These are phyloP conservation scores for Gambelia wislizenii DNA, from an alignment of 2,797 vertebrate species.

Conservation along the genomic window DNA sequence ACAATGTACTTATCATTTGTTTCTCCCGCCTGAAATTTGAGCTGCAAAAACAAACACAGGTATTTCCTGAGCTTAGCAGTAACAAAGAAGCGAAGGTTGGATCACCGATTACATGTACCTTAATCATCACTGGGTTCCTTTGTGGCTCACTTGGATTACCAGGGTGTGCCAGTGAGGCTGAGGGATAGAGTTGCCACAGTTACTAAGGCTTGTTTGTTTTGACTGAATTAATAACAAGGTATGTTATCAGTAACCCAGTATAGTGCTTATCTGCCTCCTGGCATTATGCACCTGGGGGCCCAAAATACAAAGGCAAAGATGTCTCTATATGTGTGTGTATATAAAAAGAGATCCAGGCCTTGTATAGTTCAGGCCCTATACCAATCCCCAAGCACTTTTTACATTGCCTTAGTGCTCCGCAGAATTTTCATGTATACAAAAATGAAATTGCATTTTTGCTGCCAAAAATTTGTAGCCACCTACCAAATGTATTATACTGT, in stretches of 20 bases:
- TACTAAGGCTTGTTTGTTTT: conserved; percentile 22
- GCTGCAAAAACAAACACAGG: not conserved
- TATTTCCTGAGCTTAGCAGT: not conserved
- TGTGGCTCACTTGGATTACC: conserved; percentile 15
- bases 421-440: too few species aligned
- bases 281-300: not conserved
- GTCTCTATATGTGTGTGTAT: not conserved
- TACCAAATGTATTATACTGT: too few species aligned
- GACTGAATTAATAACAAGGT: conserved; percentile 3
- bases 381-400: too few species aligned
- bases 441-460: too few species aligned
- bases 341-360: not conserved
- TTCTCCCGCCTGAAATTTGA: not conserved
- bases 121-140: conserved; percentile 20
- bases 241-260: not conserved
- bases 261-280: not conserved
- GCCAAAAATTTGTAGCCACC: too few species aligned
- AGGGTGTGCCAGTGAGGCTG: conserved; percentile 23
- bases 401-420: too few species aligned
- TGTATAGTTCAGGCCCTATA: not conserved
- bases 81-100: not conserved
- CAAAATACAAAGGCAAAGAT: not conserved
- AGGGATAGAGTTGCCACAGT: conserved; percentile 7
- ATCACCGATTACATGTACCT: conserved; percentile 5
- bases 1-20: not conserved